These are phyloP conservation scores for Tursiops truncatus DNA, from an alignment of 2,113 vertebrate genomes.

Conservation along the genomic window DNA sequence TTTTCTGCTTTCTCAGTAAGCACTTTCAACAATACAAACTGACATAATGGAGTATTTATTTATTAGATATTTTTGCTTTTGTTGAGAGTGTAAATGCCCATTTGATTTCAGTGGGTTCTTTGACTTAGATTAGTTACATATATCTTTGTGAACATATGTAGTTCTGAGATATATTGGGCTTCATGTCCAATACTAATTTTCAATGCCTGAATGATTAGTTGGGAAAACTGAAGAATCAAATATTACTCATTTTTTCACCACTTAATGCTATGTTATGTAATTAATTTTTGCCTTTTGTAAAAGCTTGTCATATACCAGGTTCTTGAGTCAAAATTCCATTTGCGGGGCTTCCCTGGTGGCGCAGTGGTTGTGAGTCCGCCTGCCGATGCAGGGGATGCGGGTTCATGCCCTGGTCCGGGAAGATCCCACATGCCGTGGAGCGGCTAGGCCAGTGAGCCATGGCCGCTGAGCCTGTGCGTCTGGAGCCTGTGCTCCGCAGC, in stretches of 20 bases:
- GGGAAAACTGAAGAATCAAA: background rate
- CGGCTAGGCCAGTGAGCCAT: no score
- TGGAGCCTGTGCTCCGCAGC: no score
- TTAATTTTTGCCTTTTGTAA: constrained; percentile 43
- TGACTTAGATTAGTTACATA: constrained; percentile 1
- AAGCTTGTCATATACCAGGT: background rate
- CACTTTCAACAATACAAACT: constrained; percentile 42
- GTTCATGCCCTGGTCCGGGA: no score
- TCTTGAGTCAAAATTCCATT: constrained; percentile 21
- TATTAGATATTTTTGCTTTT: constrained; percentile 27
- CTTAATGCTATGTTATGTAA: background rate
- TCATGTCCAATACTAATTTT: constrained; percentile 54
- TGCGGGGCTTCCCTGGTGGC: background rate
- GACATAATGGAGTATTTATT: constrained; percentile 38
- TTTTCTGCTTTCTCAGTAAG: constrained; percentile 53
- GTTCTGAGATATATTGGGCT: constrained; percentile 49
- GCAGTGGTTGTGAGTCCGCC: no score
- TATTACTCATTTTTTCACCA: background rate
- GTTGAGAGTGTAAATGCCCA: constrained; percentile 46
- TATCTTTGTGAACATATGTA: constrained; percentile 45
- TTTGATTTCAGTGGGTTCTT: constrained; percentile 61
- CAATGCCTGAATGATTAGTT: background rate
- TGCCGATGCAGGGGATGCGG: no score
- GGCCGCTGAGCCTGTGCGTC: no score
- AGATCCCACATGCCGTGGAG: no score